These are phyloP conservation scores for Anoura caudifer DNA, from an alignment of 2,113 vertebrate species.

Conservation along the genomic window DNA sequence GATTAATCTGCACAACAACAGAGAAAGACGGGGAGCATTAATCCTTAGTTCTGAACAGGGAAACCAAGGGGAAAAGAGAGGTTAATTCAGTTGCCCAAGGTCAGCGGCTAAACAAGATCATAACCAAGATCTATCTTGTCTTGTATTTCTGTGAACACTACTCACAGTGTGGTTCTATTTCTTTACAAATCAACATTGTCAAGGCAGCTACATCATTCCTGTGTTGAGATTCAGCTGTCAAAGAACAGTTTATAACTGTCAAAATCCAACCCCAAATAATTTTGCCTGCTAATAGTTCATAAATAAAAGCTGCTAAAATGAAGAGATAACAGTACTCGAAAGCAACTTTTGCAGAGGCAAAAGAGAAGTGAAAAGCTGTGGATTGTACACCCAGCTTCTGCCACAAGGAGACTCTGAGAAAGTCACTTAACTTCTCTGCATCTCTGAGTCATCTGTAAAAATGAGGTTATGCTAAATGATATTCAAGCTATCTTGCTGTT, in stretches of 20 bases:
- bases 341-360: not conserved
- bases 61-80: conserved; percentile 47
- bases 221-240: not conserved
- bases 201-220: not conserved
- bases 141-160: not conserved
- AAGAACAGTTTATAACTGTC: not conserved
- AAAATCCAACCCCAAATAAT: conserved; percentile 7
- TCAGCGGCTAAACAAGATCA: conserved; percentile 40
- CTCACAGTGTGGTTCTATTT: not conserved
- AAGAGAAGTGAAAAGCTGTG: not conserved
- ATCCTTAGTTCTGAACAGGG: conserved; percentile 48
- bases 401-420: not conserved
- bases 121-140: not conserved
- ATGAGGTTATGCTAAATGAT: not conserved
- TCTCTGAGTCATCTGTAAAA: not conserved
- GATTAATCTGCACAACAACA: conserved; percentile 67
- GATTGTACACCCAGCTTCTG: not conserved
- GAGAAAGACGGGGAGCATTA: conserved; percentile 63
- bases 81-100: conserved; percentile 44
- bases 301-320: not conserved
- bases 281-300: not conserved
- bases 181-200: not conserved
- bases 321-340: not conserved
- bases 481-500: not conserved
- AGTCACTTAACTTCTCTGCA: not conserved